Evolutionary conservation across 2,113 vertebrate species (phyloP).

Genomic region (Mixornis gularis): DNA sequence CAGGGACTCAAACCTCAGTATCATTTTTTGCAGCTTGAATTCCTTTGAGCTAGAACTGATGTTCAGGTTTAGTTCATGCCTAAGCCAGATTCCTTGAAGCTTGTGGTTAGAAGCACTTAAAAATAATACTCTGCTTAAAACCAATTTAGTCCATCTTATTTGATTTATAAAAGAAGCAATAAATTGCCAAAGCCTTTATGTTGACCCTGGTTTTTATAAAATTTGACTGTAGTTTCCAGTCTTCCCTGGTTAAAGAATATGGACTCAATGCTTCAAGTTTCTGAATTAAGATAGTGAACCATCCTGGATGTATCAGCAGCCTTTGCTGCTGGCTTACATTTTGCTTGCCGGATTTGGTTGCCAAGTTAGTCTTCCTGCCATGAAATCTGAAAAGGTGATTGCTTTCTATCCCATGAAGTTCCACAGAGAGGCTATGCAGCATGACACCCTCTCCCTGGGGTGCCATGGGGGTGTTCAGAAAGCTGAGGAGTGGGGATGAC

Average conservation of each 20-base stretch:
- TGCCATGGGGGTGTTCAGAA: fast-evolving
- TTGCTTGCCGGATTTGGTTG: not conserved
- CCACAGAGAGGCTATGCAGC: not conserved
- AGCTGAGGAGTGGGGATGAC: not conserved
- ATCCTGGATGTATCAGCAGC: not conserved
- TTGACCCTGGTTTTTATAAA: not conserved
- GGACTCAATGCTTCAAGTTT: not conserved
- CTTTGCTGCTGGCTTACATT: not conserved
- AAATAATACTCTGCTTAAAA: not conserved
- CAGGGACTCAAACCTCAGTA: not conserved
- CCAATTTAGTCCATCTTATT: not conserved
- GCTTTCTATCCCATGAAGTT: not conserved
- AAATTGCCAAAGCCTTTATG: not conserved
- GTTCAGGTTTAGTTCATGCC: not conserved
- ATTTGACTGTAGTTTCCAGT: not conserved
- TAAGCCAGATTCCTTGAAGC: not conserved
- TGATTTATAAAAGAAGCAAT: not conserved
- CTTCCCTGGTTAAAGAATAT: not conserved
- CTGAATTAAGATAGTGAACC: not conserved
- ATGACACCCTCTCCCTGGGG: not conserved
- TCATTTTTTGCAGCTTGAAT: not conserved
- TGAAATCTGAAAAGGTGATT: not conserved
- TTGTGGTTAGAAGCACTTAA: not conserved
- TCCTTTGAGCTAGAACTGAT: not conserved
- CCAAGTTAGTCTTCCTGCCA: not conserved